Evolutionary conservation across 2,888 invertebrate species (phyloP).

Genomic region (Leptothorax acervorum): DNA sequence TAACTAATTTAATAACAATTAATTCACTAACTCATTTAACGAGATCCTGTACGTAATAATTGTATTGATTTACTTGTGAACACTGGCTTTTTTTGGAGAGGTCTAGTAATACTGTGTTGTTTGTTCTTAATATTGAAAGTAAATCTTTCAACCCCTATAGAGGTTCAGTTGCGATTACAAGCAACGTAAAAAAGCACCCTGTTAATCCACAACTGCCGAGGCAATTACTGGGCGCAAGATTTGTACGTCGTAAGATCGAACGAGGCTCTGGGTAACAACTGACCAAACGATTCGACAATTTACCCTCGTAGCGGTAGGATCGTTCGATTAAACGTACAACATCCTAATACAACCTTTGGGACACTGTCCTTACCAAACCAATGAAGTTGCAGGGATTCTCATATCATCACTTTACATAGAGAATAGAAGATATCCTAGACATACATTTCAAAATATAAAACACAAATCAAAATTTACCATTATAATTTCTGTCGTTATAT

Average conservation of each 20-base stretch:
- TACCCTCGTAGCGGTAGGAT: slow-evolving; percentile 75
- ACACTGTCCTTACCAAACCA: slow-evolving; percentile 64
- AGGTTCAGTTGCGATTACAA: slow-evolving; percentile 24
- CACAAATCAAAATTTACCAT: neutral
- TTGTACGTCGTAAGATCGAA: slow-evolving; percentile 72
- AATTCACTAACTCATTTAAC: neutral
- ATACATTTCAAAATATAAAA: neutral
- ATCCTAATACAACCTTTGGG: slow-evolving; percentile 78
- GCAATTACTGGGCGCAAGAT: slow-evolving; percentile 58
- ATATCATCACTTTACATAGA: slow-evolving; percentile 46
- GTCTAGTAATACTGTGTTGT: neutral
- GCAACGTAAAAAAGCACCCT: neutral
- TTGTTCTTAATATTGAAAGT: slow-evolving; percentile 3
- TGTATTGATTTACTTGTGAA: neutral
- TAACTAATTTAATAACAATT: neutral
- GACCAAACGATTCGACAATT: slow-evolving; percentile 78
- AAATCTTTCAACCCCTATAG: neutral
- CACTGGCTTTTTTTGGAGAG: neutral
- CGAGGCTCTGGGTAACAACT: slow-evolving; percentile 78
- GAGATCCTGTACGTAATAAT: neutral
- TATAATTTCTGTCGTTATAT: neutral
- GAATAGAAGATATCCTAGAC: neutral
- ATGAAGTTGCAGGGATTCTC: slow-evolving; percentile 74
- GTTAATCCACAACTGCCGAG: slow-evolving; percentile 24
- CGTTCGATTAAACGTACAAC: slow-evolving; percentile 81